Evolutionary conservation across 2,113 vertebrate genomes (phyloP).

Genomic region (Rissa tridactyla): DNA sequence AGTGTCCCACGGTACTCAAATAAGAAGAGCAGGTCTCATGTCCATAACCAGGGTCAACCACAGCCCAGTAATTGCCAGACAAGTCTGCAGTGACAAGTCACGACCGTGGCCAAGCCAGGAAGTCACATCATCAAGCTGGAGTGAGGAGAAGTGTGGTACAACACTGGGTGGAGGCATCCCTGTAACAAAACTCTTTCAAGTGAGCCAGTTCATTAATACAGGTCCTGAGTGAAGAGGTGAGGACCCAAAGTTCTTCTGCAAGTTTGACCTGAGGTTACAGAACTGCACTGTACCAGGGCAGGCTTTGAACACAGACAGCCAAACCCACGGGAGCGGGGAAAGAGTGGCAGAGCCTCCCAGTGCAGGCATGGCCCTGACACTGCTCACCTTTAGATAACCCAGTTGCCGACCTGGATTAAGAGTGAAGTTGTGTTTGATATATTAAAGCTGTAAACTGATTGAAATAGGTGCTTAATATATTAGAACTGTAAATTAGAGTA

Average conservation of each 20-base stretch:
- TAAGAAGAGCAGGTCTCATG: neutral
- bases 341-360: neutral
- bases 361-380: neutral
- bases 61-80: neutral
- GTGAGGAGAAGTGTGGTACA: neutral
- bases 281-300: neutral
- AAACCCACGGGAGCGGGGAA: neutral
- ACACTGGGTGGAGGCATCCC: accelerated
- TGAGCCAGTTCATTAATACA: neutral
- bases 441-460: no score
- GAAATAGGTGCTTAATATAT: no score
- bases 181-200: neutral
- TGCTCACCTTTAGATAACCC: neutral
- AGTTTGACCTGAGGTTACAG: neutral
- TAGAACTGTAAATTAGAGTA: no score
- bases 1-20: neutral
- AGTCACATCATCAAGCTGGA: neutral
- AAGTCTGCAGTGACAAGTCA: neutral
- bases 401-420: no score
- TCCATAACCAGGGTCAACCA: neutral
- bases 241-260: neutral
- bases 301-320: neutral
- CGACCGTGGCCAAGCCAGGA: neutral
- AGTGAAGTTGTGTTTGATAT: no score
- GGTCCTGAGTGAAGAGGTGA: neutral